phyloP scores from a whole-genome alignment of 2,113 vertebrate genomes.

The Elachura formosa region DNA sequence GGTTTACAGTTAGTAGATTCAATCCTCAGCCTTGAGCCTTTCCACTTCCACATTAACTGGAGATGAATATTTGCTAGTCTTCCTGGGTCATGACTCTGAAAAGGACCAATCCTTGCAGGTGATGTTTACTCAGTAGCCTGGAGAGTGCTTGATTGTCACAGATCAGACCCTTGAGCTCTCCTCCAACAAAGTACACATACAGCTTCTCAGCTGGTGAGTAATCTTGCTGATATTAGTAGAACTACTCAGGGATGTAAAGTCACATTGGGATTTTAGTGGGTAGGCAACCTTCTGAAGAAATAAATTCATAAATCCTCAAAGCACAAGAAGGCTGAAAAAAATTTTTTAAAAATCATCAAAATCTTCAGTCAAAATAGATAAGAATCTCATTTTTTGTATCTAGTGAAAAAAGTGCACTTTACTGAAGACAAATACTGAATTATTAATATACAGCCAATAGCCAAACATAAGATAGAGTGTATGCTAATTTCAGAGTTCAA shows the following conservation, averaged over 20 bases:
- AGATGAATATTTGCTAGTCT: not conserved
- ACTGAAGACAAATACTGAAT: slow-evolving; percentile 40
- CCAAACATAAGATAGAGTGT: slow-evolving; percentile 12
- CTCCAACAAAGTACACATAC: not conserved
- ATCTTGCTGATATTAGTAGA: not conserved
- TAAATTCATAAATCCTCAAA: slow-evolving; percentile 17
- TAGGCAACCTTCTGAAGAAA: not conserved
- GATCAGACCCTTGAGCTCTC: not conserved
- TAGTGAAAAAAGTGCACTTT: not conserved
- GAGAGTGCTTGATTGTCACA: not conserved
- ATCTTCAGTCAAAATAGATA: slow-evolving; percentile 40
- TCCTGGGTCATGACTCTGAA: not conserved
- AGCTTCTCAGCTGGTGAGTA: not conserved
- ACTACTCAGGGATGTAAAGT: not conserved
- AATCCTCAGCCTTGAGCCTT: not conserved
- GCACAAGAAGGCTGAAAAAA: not conserved
- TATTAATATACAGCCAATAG: slow-evolving; percentile 33
- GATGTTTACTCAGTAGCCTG: not conserved
- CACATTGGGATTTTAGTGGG: not conserved
- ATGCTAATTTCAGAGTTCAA: slow-evolving; percentile 50
- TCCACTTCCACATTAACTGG: not conserved
- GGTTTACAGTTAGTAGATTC: not conserved
- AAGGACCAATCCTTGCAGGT: not conserved
- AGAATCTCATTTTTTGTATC: slow-evolving; percentile 17
- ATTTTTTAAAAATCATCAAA: not conserved